Evolutionary conservation across 2,888 invertebrate genomes (phyloP).

Genomic region (Scaptomyza flava): DNA sequence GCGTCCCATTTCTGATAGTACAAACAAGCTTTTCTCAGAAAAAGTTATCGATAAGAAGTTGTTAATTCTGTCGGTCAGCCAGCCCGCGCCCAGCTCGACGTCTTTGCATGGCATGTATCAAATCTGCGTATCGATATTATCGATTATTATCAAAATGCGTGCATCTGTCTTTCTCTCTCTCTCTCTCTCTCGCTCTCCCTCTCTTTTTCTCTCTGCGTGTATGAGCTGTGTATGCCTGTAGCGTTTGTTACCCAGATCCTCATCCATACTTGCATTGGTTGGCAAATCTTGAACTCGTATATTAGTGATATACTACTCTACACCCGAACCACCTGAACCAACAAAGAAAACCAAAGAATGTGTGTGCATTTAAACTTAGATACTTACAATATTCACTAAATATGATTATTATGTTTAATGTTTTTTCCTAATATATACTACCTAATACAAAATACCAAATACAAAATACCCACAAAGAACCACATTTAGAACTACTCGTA

Average conservation of each 20-base stretch:
- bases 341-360: constrained; percentile 26
- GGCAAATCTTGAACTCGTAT: constrained; percentile 39
- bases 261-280: constrained; percentile 28
- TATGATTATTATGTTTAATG: constrained; percentile 55
- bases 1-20: background rate
- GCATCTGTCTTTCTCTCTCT: constrained; percentile 1
- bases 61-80: constrained; percentile 68
- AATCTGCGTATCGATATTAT: constrained; percentile 18
- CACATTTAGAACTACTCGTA: constrained; percentile 47
- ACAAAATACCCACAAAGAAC: constrained; percentile 23
- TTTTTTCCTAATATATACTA: constrained; percentile 36
- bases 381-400: constrained; percentile 41
- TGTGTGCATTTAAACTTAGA: constrained; percentile 51
- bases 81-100: constrained; percentile 82
- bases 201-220: no score
- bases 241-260: constrained; percentile 7
- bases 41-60: constrained; percentile 16
- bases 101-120: constrained; percentile 29
- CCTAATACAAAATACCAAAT: constrained; percentile 21
- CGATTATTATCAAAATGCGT: constrained; percentile 3
- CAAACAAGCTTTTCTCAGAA: constrained; percentile 12
- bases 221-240: constrained; percentile 28
- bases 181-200: constrained; percentile 3
- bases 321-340: constrained; percentile 33
- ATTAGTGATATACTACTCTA: constrained; percentile 17